Conservation (phyloP, 2,888 invertebrate species). For the Acleris sparsana region DNA sequence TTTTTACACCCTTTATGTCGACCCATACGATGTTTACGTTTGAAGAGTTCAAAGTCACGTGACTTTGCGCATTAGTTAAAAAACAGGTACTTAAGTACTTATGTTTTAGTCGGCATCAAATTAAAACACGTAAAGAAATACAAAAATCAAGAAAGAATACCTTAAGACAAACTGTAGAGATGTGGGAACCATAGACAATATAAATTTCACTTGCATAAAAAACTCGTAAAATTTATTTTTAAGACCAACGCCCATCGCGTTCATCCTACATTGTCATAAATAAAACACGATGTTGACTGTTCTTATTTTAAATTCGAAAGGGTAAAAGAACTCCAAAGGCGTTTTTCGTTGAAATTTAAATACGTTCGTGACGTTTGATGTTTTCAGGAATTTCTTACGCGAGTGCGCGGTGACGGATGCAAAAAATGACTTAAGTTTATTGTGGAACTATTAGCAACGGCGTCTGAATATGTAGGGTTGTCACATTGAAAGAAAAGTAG, state of each 20-base stretch:
- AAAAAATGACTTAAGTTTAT: slow-evolving; percentile 25
- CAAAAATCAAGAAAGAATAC: too few species aligned
- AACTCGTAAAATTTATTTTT: slow-evolving; percentile 1
- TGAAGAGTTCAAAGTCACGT: too few species aligned
- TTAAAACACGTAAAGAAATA: too few species aligned
- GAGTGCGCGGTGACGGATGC: slow-evolving; percentile 2
- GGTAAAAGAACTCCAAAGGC: not conserved
- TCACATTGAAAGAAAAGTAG: not conserved
- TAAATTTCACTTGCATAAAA: too few species aligned
- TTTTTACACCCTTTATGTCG: too few species aligned
- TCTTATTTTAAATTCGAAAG: not conserved
- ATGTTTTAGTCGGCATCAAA: too few species aligned
- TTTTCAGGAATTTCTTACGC: slow-evolving; percentile 6
- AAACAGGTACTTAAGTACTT: too few species aligned
- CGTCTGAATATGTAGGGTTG: slow-evolving; percentile 18
- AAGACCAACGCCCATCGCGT: slow-evolving; percentile 11
- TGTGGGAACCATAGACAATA: too few species aligned
- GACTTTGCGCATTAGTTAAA: too few species aligned
- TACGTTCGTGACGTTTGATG: not conserved
- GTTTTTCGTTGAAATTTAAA: slow-evolving; percentile 17
- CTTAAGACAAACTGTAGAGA: too few species aligned
- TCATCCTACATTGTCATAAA: slow-evolving; percentile 18
- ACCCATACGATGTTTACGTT: too few species aligned
- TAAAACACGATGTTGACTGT: slow-evolving; percentile 3
- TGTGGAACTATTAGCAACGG: slow-evolving; percentile 18